Percentiles rank a stretch among this genome's conserved stretches.
phyloP scores from a whole-genome alignment of 2,888 invertebrate species.

The Diachrysia chrysitis region DNA sequence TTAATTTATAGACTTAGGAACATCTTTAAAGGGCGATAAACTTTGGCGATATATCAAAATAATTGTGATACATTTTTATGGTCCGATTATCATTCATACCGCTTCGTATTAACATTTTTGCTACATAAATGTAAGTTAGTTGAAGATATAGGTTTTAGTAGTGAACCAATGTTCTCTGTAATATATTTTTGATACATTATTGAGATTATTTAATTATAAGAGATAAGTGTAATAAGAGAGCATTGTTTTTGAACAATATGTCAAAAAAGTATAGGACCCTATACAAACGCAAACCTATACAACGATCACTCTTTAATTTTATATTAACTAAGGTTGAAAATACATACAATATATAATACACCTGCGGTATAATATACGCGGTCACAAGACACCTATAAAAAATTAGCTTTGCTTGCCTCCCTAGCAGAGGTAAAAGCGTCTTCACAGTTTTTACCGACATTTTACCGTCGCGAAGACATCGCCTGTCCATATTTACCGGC shows the following conservation, averaged over 20 bases:
- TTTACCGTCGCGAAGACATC: constrained; percentile 75
- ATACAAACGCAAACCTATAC: too few relatives aligned
- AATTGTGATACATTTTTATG: constrained; percentile 58
- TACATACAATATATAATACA: not conserved
- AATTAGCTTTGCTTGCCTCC: constrained; percentile 70
- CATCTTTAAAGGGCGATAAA: constrained; percentile 61
- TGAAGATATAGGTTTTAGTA: not conserved
- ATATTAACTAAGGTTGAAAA: not conserved
- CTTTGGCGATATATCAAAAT: constrained; percentile 55
- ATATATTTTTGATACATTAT: not conserved
- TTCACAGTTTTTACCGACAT: constrained; percentile 69
- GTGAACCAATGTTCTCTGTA: not conserved
- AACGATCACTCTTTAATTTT: not conserved
- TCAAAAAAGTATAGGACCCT: too few relatives aligned
- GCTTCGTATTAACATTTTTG: constrained; percentile 44
- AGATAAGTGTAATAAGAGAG: too few relatives aligned
- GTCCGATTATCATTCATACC: constrained; percentile 49
- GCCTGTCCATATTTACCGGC: constrained; percentile 85
- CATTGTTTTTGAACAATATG: too few relatives aligned
- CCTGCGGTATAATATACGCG: constrained; percentile 29
- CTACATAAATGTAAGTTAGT: constrained; percentile 17
- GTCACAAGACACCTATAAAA: constrained; percentile 68
- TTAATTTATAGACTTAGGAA: constrained; percentile 63
- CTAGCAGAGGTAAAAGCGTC: constrained; percentile 66
- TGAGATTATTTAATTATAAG: too few relatives aligned